Evolutionary conservation across 2,113 vertebrate genomes (phyloP).

Genomic region (Poecile atricapillus): DNA sequence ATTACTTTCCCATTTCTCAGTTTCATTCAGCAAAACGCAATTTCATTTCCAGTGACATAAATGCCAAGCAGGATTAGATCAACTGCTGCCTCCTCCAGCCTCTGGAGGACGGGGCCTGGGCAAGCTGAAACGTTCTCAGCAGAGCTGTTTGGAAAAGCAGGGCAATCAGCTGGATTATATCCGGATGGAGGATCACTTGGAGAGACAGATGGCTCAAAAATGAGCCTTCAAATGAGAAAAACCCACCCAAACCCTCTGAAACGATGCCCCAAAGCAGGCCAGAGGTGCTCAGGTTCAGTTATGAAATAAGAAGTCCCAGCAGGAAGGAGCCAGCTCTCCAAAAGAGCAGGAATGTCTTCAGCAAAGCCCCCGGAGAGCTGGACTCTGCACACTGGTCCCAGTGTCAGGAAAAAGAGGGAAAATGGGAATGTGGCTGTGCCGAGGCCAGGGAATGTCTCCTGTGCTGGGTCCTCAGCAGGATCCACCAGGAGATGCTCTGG

Average conservation of each 20-base stretch:
- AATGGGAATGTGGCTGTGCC: accelerated
- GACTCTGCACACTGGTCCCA: not conserved
- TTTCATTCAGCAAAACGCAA: slow-evolving; percentile 41
- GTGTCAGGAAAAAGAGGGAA: not conserved
- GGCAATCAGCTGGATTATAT: slow-evolving; percentile 6
- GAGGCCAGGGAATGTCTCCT: not conserved
- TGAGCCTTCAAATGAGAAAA: not conserved
- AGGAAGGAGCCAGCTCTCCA: not conserved
- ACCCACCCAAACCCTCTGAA: not conserved
- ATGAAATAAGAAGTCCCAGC: not conserved
- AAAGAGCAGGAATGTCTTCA: not conserved
- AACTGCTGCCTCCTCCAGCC: slow-evolving; percentile 6
- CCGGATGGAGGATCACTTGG: not conserved
- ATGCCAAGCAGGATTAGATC: slow-evolving; percentile 45
- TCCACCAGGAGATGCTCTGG: not conserved
- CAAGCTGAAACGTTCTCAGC: not conserved
- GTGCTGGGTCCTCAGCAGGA: not conserved
- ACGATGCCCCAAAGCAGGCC: not conserved
- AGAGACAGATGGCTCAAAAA: slow-evolving; percentile 24
- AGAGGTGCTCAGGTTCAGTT: not conserved
- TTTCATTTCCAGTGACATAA: slow-evolving; percentile 54
- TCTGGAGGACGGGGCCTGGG: not conserved
- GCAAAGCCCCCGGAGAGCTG: not conserved
- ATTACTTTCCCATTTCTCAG: slow-evolving; percentile 32
- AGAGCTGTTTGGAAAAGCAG: not conserved